Conservation (phyloP, 2,797 vertebrate species). For the Loris lydekkerianus region DNA sequence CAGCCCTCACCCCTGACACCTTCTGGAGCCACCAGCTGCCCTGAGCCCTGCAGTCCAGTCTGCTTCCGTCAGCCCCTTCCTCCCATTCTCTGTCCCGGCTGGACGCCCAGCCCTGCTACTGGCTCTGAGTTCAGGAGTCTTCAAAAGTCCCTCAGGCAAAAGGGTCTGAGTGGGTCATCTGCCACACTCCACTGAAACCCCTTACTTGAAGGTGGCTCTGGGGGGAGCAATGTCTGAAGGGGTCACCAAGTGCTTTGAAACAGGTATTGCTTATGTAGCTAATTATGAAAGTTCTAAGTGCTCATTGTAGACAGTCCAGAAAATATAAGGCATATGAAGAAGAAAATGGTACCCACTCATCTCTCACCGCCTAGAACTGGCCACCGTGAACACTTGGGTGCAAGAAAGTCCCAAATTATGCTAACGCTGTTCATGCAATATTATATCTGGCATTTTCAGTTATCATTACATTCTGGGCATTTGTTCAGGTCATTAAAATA, state of each 20-base stretch:
- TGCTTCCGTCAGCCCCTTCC: background rate
- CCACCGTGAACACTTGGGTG: constrained; percentile 14
- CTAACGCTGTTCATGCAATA: background rate
- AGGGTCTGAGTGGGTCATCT: background rate
- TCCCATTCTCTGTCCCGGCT: background rate
- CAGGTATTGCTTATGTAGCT: constrained; percentile 32
- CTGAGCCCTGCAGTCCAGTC: background rate
- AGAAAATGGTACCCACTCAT: constrained; percentile 39
- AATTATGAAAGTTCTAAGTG: background rate
- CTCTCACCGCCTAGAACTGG: background rate
- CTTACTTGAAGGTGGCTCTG: background rate
- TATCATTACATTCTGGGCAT: background rate
- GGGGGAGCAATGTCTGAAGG: background rate
- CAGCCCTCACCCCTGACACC: background rate
- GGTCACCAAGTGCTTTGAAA: background rate
- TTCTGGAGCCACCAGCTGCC: background rate
- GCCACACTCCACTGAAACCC: background rate
- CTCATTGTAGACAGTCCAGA: background rate
- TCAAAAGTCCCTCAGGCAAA: background rate
- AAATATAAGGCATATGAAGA: background rate
- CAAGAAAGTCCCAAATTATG: constrained; percentile 40
- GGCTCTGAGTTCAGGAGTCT: background rate
- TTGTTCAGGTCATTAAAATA: constrained; percentile 15
- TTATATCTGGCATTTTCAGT: background rate
- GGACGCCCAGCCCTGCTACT: background rate